These are phyloP conservation scores for Magallana ariakensis DNA, from an alignment of 1,140 invertebrate species.

Conservation along the genomic window DNA sequence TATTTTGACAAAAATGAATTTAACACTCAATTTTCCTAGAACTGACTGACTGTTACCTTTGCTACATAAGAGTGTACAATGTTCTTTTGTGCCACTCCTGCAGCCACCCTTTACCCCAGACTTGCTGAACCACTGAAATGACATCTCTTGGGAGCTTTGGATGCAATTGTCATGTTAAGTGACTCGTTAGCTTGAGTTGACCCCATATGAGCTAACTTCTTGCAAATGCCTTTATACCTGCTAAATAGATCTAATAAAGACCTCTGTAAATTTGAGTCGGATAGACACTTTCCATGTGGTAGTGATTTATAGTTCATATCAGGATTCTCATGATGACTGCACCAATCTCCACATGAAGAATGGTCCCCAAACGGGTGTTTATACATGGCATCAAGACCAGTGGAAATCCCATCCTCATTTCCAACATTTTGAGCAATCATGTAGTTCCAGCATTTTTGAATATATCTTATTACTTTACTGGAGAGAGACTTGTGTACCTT, in stretches of 20 bases:
- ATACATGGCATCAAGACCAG: too few relatives aligned
- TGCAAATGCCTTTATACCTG: not conserved
- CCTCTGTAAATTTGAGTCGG: too few relatives aligned
- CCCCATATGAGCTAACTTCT: conserved; percentile 25
- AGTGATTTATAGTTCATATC: too few relatives aligned
- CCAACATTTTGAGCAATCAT: too few relatives aligned
- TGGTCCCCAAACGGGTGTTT: too few relatives aligned
- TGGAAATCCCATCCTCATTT: too few relatives aligned
- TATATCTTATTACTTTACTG: too few relatives aligned
- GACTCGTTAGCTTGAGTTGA: conserved; percentile 36
- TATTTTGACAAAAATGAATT: not conserved
- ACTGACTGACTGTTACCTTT: not conserved
- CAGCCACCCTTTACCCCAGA: not conserved
- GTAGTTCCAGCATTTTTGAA: too few relatives aligned
- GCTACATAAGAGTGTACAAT: conserved; percentile 18
- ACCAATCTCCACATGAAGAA: too few relatives aligned
- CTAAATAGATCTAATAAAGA: not conserved
- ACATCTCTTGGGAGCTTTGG: conserved; percentile 36
- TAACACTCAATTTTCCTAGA: not conserved
- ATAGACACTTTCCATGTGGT: too few relatives aligned
- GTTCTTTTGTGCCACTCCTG: conserved; percentile 38
- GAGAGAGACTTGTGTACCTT: too few relatives aligned
- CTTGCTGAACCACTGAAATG: conserved; percentile 20
- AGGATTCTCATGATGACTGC: too few relatives aligned
- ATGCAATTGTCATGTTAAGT: conserved; percentile 24